These are phyloP conservation scores for Hemiprocne comata DNA, from an alignment of 2,113 vertebrate genomes.

Conservation along the genomic window DNA sequence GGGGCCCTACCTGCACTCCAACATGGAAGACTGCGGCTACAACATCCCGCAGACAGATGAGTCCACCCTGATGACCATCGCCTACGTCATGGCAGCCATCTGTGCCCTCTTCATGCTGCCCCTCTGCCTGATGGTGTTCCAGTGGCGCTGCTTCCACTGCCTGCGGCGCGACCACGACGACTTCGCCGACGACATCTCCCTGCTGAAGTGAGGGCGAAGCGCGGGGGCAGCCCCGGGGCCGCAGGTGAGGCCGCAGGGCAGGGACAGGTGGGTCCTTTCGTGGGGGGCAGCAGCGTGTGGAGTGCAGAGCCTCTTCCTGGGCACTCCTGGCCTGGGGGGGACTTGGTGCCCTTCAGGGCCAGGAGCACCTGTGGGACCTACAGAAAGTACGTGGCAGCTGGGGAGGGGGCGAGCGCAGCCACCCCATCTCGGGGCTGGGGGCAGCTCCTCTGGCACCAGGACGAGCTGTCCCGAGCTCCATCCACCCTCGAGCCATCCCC, in stretches of 20 bases:
- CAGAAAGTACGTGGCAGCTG: background rate
- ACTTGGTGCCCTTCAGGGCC: rapidly evolving
- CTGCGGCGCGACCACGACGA: constrained; percentile 86
- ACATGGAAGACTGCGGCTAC: constrained; percentile 98
- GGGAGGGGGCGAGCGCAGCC: background rate
- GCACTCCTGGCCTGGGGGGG: background rate
- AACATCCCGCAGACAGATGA: constrained; percentile 98
- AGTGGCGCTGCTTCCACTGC: constrained; percentile 96
- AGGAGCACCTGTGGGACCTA: background rate
- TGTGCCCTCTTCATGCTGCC: constrained; percentile 99
- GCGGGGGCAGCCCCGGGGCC: background rate
- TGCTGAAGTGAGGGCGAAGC: constrained; percentile 85
- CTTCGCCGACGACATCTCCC: constrained; percentile 94
- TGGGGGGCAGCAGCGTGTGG: background rate
- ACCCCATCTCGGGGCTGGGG: rapidly evolving
- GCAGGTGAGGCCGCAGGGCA: background rate
- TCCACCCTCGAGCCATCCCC: background rate
- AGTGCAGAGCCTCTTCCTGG: background rate
- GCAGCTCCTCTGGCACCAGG: background rate
- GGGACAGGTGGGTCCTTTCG: background rate
- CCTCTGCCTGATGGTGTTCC: constrained; percentile 97
- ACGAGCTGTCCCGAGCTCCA: background rate
- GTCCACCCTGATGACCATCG: constrained; percentile 98
- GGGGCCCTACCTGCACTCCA: constrained; percentile 85
- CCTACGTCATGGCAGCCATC: constrained; percentile 98